These are phyloP conservation scores for Harlomillsia oculata DNA, from an alignment of 1,140 invertebrate species.

Conservation along the genomic window DNA sequence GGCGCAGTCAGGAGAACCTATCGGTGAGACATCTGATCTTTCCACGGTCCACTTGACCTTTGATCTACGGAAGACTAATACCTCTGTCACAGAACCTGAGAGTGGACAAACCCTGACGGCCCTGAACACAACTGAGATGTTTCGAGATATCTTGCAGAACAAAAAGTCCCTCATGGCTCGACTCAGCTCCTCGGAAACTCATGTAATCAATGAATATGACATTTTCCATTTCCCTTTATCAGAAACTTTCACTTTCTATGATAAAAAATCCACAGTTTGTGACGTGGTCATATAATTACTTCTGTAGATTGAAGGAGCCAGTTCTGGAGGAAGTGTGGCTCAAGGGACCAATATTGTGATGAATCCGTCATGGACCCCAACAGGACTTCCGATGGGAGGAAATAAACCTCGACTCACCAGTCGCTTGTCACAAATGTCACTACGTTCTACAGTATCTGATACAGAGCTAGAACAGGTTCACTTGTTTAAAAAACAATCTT, in stretches of 20 bases:
- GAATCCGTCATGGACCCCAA: constrained; percentile 30
- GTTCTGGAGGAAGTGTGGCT: background rate
- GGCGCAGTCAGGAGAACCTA: constrained; percentile 28
- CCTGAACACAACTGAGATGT: constrained; percentile 60
- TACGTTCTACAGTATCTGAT: constrained; percentile 82
- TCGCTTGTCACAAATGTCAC: constrained; percentile 47
- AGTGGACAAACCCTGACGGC: constrained; percentile 6
- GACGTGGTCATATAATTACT: too few species aligned
- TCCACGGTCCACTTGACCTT: too few species aligned
- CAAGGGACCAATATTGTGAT: constrained; percentile 23
- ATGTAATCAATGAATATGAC: constrained; percentile 17
- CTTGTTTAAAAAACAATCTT: too few species aligned
- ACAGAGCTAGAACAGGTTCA: constrained; percentile 66
- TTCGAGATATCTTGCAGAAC: constrained; percentile 76
- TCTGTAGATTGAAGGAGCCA: constrained; percentile 21
- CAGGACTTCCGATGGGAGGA: constrained; percentile 8
- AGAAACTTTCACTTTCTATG: too few species aligned
- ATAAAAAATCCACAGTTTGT: too few species aligned
- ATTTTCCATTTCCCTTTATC: background rate
- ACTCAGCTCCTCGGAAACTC: constrained; percentile 37
- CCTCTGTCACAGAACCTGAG: constrained; percentile 22
- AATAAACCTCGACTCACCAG: constrained; percentile 29
- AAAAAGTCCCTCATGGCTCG: constrained; percentile 69
- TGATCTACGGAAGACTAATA: too few species aligned
- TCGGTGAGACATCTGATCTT: background rate